Conservation (phyloP, 2,113 vertebrate species). For the Stomatorhinus ivindoensis region DNA sequence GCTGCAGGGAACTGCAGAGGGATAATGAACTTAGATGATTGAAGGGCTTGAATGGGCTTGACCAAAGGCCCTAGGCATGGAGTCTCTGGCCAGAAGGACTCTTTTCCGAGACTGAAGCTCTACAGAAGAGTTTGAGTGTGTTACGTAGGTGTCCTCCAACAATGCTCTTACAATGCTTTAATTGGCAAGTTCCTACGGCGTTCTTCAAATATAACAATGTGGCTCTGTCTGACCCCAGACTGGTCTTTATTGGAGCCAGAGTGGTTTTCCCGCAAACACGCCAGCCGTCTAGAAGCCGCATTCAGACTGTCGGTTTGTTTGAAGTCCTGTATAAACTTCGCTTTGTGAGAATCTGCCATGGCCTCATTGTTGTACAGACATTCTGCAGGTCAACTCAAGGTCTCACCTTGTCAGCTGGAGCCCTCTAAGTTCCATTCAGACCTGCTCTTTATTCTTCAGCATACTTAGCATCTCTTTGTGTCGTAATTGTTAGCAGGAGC, state of each 20-base stretch:
- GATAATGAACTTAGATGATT: constrained; percentile 18
- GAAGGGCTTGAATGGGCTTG: neutral
- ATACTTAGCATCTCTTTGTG: neutral
- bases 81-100: neutral
- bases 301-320: neutral
- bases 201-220: neutral
- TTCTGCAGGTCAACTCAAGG: neutral
- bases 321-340: neutral
- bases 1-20: neutral
- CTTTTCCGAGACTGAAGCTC: neutral
- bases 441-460: neutral
- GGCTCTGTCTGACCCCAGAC: neutral
- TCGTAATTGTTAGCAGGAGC: neutral
- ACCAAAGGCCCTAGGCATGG: neutral
- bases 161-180: neutral
- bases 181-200: neutral
- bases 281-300: neutral
- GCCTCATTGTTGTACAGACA: neutral
- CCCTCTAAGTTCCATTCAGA: neutral
- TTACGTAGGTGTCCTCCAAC: neutral
- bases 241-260: neutral
- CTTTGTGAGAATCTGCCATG: neutral
- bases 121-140: neutral
- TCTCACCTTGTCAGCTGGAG: neutral
- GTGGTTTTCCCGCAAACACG: neutral